These are phyloP conservation scores for Papilio glaucus DNA, from an alignment of 1,140 invertebrate genomes.

Conservation along the genomic window DNA sequence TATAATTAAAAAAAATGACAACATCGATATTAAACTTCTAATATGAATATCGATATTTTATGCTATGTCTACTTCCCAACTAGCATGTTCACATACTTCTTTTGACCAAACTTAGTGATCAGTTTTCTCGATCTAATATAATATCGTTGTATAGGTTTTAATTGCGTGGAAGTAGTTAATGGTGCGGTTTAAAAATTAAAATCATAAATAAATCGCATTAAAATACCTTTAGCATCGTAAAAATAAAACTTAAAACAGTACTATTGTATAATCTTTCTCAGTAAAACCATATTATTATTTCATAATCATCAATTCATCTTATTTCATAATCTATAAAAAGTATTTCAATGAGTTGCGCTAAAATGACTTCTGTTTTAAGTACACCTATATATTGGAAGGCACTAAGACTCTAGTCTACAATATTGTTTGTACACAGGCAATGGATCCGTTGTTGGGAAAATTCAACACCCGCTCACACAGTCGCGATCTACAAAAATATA, in stretches of 20 bases:
- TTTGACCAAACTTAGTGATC: not conserved
- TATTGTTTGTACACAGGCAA: conserved; percentile 69
- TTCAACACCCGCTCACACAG: conserved; percentile 44
- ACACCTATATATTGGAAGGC: conserved; percentile 74
- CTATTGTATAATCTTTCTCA: not conserved
- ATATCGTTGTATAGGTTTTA: not conserved
- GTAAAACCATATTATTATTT: not conserved
- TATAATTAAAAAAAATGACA: not conserved
- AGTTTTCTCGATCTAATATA: not conserved
- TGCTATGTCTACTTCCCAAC: not conserved
- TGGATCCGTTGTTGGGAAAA: conserved; percentile 45
- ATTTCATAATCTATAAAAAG: conserved; percentile 7
- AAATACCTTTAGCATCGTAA: not conserved
- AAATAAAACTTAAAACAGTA: conserved; percentile 21
- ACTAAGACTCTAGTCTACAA: conserved; percentile 77
- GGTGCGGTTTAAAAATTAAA: not conserved
- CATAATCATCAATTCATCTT: too few species aligned
- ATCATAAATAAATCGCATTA: conserved; percentile 25
- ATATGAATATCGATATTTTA: not conserved
- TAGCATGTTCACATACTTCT: not conserved
- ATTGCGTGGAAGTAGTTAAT: not conserved
- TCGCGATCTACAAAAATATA: conserved; percentile 13
- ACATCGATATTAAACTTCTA: not conserved
- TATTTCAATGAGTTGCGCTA: conserved; percentile 12
- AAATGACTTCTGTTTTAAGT: conserved; percentile 54